phyloP scores from a whole-genome alignment of 2,797 vertebrate species.

The Agapornis canus region DNA sequence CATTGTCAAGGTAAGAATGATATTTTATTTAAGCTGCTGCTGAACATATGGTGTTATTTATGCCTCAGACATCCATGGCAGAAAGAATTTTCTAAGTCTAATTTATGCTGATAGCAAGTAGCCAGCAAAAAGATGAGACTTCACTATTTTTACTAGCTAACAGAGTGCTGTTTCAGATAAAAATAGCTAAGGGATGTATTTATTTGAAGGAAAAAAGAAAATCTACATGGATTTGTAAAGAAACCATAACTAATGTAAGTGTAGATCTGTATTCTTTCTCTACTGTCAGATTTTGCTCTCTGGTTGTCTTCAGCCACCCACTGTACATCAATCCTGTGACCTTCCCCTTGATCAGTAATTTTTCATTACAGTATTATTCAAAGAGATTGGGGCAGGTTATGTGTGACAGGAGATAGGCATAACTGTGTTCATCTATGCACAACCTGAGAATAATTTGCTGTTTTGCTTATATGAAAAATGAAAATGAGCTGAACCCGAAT shows the following conservation, averaged over 20 bases:
- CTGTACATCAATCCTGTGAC: neutral
- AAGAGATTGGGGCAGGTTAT: neutral
- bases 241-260: constrained; percentile 17
- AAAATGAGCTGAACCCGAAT: neutral
- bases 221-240: neutral
- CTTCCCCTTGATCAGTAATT: neutral
- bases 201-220: neutral
- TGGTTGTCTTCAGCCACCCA: neutral
- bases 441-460: neutral
- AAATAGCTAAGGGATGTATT: neutral
- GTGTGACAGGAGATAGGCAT: neutral
- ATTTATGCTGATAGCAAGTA: constrained; percentile 36
- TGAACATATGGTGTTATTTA: constrained; percentile 65
- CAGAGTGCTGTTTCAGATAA: constrained; percentile 37
- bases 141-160: constrained; percentile 32
- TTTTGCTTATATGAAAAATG: neutral
- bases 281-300: neutral
- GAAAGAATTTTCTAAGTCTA: constrained; percentile 49
- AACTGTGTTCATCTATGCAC: neutral
- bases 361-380: neutral
- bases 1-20: constrained; percentile 35
- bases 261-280: constrained; percentile 1
- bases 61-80: constrained; percentile 23
- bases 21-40: constrained; percentile 23
- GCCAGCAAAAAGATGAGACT: constrained; percentile 39